A percentile compares a stretch with the other conserved stretches of the same genome.
Conservation (phyloP, 92 coral and sea anemone genomes). For the Siderastrea siderea region DNA sequence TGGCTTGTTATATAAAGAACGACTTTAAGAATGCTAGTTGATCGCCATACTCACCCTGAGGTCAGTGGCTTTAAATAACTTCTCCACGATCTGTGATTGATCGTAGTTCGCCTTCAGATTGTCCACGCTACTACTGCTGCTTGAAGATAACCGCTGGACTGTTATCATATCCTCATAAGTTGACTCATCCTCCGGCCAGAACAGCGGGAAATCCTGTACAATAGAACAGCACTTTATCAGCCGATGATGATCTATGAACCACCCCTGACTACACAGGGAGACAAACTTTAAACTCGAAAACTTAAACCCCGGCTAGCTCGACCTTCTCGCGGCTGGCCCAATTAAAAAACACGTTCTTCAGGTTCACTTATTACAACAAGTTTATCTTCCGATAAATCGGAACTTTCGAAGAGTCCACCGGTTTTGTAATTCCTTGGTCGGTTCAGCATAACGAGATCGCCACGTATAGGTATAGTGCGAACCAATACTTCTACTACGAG, state of each 20-base stretch:
- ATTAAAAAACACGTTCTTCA: too few relatives aligned
- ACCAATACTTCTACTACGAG: too few relatives aligned
- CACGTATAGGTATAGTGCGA: too few relatives aligned
- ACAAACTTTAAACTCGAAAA: too few relatives aligned
- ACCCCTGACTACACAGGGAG: too few relatives aligned
- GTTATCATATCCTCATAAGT: slow-evolving; percentile 88
- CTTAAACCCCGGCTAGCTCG: too few relatives aligned
- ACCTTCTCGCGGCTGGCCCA: too few relatives aligned
- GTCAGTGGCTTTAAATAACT: slow-evolving; percentile 80
- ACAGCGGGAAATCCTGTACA: slow-evolving; percentile 90
- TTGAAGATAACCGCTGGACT: slow-evolving; percentile 80
- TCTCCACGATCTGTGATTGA: slow-evolving; percentile 85
- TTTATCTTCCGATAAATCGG: too few relatives aligned
- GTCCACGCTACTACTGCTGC: slow-evolving; percentile 80
- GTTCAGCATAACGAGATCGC: too few relatives aligned
- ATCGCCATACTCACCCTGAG: slow-evolving; percentile 76
- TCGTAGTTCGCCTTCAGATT: slow-evolving; percentile 80
- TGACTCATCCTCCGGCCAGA: slow-evolving; percentile 88
- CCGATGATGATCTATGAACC: neutral
- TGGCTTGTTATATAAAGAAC: neutral
- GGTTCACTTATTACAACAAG: too few relatives aligned
- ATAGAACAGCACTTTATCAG: neutral
- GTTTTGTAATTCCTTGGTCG: too few relatives aligned
- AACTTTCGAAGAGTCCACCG: too few relatives aligned
- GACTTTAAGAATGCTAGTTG: neutral